These are phyloP conservation scores for Hypocryptadius cinnamomeus DNA, from an alignment of 2,113 vertebrate genomes.

Conservation along the genomic window DNA sequence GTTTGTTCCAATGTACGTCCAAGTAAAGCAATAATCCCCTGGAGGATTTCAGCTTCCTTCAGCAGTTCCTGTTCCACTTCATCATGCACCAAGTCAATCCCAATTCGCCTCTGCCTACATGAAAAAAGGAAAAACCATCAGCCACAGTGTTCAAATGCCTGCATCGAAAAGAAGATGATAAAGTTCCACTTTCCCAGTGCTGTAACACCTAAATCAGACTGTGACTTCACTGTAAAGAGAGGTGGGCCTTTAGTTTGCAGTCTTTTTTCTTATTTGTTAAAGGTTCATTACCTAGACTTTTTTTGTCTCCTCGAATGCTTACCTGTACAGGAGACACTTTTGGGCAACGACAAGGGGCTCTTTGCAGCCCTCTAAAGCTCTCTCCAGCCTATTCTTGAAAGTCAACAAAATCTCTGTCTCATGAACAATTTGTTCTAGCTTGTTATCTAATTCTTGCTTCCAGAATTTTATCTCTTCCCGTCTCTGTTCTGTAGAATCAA, in stretches of 20 bases:
- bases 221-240: not conserved
- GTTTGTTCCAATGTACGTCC: conserved; percentile 76
- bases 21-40: conserved; percentile 72
- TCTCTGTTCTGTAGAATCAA: conserved; percentile 77
- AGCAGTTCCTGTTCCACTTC: conserved; percentile 79
- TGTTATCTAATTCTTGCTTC: conserved; percentile 82
- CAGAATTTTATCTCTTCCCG: conserved; percentile 82
- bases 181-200: not conserved
- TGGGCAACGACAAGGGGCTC: conserved; percentile 73
- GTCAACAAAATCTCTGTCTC: conserved; percentile 74
- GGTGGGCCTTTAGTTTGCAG: not conserved
- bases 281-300: not conserved
- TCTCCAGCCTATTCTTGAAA: conserved; percentile 73
- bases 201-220: not conserved
- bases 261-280: not conserved
- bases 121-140: not conserved
- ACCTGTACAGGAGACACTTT: conserved; percentile 84
- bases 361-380: conserved; percentile 73
- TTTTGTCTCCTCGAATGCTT: not conserved
- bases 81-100: conserved; percentile 78
- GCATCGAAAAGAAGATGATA: not conserved
- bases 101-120: conserved; percentile 74
- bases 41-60: conserved; percentile 78
- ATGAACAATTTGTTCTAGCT: conserved; percentile 76
- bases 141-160: not conserved